phyloP scores from a whole-genome alignment of 2,797 vertebrate genomes.

The Catharus ustulatus region DNA sequence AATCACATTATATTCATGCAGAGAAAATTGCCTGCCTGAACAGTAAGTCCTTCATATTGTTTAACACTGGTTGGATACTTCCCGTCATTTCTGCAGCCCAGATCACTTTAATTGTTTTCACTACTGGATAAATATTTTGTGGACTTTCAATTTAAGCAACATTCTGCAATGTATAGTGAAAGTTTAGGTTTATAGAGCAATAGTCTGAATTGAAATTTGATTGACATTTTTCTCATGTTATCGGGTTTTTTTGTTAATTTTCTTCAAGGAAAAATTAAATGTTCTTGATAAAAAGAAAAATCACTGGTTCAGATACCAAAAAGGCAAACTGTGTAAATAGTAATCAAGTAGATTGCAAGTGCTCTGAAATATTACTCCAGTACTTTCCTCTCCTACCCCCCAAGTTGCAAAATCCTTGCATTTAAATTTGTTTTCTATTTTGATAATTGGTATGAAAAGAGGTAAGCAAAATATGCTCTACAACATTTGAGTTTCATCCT shows the following conservation, averaged over 20 bases:
- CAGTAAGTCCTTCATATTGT: conserved; percentile 7
- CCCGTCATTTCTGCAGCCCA: not conserved
- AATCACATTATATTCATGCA: conserved; percentile 60
- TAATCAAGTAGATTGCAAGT: not conserved
- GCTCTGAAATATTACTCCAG: not conserved
- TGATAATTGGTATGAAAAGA: not conserved
- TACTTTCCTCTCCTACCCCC: not conserved
- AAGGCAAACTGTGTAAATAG: not conserved
- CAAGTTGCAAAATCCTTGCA: not conserved
- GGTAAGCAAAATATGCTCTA: not conserved
- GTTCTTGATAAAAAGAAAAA: not conserved
- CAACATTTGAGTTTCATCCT: not conserved
- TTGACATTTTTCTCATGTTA: not conserved
- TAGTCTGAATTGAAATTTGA: not conserved
- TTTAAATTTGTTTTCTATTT: not conserved
- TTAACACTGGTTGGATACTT: conserved; percentile 36
- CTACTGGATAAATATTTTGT: not conserved
- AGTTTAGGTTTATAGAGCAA: not conserved
- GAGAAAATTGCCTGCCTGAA: conserved; percentile 49
- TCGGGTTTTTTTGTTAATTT: not conserved
- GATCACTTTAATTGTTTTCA: not conserved
- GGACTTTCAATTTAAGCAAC: not conserved
- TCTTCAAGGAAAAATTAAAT: not conserved
- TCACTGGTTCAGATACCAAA: not conserved
- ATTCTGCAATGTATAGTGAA: not conserved